These are phyloP conservation scores for Hippolais icterina DNA, from an alignment of 2,113 vertebrate genomes.

Conservation along the genomic window DNA sequence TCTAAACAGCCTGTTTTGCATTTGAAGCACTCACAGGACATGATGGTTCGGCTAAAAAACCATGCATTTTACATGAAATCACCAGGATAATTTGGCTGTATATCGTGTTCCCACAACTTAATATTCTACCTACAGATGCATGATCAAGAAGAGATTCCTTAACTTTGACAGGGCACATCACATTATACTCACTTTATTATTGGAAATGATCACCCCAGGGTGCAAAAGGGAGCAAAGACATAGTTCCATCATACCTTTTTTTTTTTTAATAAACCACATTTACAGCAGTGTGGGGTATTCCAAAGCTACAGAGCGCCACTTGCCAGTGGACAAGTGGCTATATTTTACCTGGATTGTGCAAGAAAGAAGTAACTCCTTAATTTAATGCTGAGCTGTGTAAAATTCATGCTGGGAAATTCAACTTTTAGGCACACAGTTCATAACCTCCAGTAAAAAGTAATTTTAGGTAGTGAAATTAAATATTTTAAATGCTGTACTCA, in stretches of 20 bases:
- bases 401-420: neutral
- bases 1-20: constrained; percentile 57
- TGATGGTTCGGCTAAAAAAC: neutral
- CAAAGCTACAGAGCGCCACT: constrained; percentile 53
- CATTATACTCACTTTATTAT: constrained; percentile 68
- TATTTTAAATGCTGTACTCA: neutral
- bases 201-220: constrained; percentile 66
- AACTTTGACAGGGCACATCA: constrained; percentile 65
- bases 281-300: neutral
- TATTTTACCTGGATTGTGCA: neutral
- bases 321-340: neutral
- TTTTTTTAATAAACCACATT: neutral
- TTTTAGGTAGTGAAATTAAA: neutral
- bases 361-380: neutral
- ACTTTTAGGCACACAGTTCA: neutral
- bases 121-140: constrained; percentile 60
- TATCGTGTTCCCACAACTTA: constrained; percentile 54
- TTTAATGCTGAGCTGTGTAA: neutral
- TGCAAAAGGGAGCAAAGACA: constrained; percentile 44
- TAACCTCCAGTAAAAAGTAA: neutral
- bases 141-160: constrained; percentile 65
- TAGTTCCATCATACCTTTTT: neutral
- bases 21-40: constrained; percentile 58
- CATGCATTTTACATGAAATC: constrained; percentile 61
- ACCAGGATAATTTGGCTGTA: constrained; percentile 58